phyloP scores from a whole-genome alignment of 2,888 invertebrate species.

The Camptogramma bilineatum region DNA sequence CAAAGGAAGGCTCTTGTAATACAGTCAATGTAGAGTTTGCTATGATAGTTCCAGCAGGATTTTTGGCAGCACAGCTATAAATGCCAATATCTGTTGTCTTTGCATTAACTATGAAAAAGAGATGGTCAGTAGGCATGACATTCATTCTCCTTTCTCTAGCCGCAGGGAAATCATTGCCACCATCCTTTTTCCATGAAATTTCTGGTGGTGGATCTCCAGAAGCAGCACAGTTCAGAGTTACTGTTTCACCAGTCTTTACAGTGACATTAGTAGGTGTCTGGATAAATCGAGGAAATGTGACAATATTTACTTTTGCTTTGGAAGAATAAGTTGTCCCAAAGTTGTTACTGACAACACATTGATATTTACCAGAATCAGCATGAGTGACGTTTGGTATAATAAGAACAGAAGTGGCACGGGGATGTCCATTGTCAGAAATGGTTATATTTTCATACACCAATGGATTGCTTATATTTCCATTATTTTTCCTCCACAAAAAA shows the following conservation, averaged over 20 bases:
- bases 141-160: conserved; percentile 96
- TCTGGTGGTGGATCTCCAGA: conserved; percentile 95
- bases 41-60: conserved; percentile 93
- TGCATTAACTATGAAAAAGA: conserved; percentile 96
- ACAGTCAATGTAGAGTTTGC: conserved; percentile 95
- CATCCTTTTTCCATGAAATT: conserved; percentile 96
- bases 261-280: conserved; percentile 94
- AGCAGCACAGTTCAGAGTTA: conserved; percentile 96
- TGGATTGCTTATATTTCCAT: conserved; percentile 82
- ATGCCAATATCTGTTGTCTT: conserved; percentile 95
- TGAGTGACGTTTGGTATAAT: conserved; percentile 91
- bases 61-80: conserved; percentile 97
- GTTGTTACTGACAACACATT: conserved; percentile 95
- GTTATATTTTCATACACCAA: conserved; percentile 78
- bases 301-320: conserved; percentile 94
- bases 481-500: conserved; percentile 96
- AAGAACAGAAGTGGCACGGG: conserved; percentile 89
- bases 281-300: conserved; percentile 94
- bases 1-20: conserved; percentile 94
- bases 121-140: conserved; percentile 95
- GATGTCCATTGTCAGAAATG: conserved; percentile 83
- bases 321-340: conserved; percentile 96
- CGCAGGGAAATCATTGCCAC: conserved; percentile 97
- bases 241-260: conserved; percentile 93
- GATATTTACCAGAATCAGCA: conserved; percentile 94